phyloP scores from a whole-genome alignment of 2,888 invertebrate genomes.

The Parapristionchus giblindavisi region DNA sequence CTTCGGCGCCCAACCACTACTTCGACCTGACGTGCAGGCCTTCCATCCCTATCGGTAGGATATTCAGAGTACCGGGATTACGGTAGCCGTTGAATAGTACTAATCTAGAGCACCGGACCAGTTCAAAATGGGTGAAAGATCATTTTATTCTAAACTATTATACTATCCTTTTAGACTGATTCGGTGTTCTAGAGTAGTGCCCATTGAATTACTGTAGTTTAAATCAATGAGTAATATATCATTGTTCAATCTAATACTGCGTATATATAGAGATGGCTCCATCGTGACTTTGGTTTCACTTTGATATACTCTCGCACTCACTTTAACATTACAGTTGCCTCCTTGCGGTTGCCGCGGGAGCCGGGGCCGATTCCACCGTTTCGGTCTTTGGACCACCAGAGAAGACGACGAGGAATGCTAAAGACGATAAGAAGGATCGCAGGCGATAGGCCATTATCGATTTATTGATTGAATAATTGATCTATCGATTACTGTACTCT shows the following conservation, averaged over 20 bases:
- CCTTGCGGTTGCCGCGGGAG: neutral
- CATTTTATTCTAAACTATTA: neutral
- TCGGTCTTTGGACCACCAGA: conserved; percentile 27
- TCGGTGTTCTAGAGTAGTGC: no score
- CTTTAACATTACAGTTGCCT: conserved; percentile 13
- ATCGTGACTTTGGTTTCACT: no score
- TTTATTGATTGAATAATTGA: neutral
- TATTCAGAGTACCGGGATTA: no score
- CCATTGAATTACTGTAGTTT: no score
- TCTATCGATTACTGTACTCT: neutral
- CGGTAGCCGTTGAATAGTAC: no score
- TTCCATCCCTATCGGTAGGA: conserved; percentile 29
- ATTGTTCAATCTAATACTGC: no score
- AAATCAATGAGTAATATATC: no score
- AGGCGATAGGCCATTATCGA: neutral
- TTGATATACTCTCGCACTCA: no score
- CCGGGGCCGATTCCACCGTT: neutral
- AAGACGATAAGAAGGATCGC: conserved; percentile 31
- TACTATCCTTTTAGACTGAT: no score
- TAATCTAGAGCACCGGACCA: no score
- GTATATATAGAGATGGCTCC: no score
- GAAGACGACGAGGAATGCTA: neutral
- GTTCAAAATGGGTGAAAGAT: no score
- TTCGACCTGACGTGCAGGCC: neutral
- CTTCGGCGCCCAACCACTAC: neutral